Base-by-base conservation (phyloP, 2,888 invertebrate species). In the Cartodere bifasciata region DNA sequence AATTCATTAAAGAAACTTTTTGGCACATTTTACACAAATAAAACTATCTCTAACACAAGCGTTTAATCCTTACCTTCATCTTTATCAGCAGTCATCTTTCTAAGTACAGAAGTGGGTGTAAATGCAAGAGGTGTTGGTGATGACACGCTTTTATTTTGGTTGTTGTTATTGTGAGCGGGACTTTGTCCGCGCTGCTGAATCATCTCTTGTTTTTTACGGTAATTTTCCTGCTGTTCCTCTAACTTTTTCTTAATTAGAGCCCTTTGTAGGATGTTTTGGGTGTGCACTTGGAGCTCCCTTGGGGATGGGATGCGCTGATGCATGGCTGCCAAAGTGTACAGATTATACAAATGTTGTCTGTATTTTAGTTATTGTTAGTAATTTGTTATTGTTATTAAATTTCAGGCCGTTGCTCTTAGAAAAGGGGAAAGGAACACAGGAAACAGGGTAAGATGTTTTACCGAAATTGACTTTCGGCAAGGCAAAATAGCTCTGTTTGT, bases 71-170 rank as follows among this genome's bases (percentile, higher is more conserved):
- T 17, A 64, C 75, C 75, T 13, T 68, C 68, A 44, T 86, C 84
- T 55, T 86, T 86, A 47, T 87, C 87, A 2, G 87, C 87, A 4
- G 88, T 90, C 88, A 91, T 88, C 64, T 91, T 91, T 39, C 90
- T 74, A 51, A 92, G 68, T 38, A 92, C 92, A 38, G 91, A 87
- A 16, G 91, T 92, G 35, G 92, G 92, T 1, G 90, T 92, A 62
- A 92, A 91, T 13, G 87, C 81, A 45, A 85, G 70, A 9, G 83
- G 83, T 15, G 75, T 73, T 7, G 75, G 75, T 11, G 75, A 73
- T 31, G 65, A 53, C 7, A 66, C 59, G 41, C 65, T 65, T 46
- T 68, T 68, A 39, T 4, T 38, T 37, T 7, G 41, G 31, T 15
- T 44, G 30, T 23, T 37, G 38, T 31, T 39, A 36, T 12, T 41